Evolutionary conservation across 2,113 vertebrate species (phyloP).

Genomic region (Stigmatopora nigra): DNA sequence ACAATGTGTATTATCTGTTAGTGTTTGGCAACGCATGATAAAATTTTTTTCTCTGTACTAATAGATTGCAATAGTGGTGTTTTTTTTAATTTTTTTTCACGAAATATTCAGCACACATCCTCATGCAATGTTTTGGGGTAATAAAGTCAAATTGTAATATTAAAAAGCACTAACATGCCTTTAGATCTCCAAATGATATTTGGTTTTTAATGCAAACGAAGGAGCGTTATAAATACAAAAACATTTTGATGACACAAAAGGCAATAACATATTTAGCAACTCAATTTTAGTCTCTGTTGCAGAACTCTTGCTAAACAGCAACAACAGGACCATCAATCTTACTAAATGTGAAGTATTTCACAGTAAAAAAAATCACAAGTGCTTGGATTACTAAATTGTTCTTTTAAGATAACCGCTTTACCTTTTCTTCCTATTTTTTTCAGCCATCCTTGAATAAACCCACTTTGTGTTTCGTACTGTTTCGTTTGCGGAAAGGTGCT

Average conservation of each 20-base stretch:
- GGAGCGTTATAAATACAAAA: slow-evolving; percentile 26
- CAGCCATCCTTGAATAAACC: slow-evolving; percentile 1
- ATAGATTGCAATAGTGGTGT: slow-evolving; percentile 1
- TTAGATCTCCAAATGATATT: slow-evolving; percentile 2
- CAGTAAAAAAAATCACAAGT: no score
- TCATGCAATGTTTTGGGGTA: not conserved
- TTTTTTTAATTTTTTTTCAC: slow-evolving; percentile 26
- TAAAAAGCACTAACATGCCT: not conserved
- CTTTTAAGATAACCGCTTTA: slow-evolving; percentile 25
- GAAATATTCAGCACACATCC: slow-evolving; percentile 25
- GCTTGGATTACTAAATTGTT: slow-evolving; percentile 15
- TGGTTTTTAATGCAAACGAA: slow-evolving; percentile 38
- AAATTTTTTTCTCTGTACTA: slow-evolving; percentile 31
- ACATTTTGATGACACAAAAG: slow-evolving; percentile 36
- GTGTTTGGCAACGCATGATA: slow-evolving; percentile 34
- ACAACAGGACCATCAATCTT: slow-evolving; percentile 10
- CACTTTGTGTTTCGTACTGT: slow-evolving; percentile 17
- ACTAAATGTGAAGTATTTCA: slow-evolving; percentile 27
- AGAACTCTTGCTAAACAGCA: slow-evolving; percentile 21
- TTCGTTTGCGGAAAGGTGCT: slow-evolving; percentile 33
- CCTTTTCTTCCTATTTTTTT: not conserved
- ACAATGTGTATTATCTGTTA: slow-evolving; percentile 34
- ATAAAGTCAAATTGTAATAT: not conserved
- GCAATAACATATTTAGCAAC: slow-evolving; percentile 21
- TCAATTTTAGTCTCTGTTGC: slow-evolving; percentile 21